phyloP scores from a whole-genome alignment of 2,113 vertebrate species.

The Gallinago media region DNA sequence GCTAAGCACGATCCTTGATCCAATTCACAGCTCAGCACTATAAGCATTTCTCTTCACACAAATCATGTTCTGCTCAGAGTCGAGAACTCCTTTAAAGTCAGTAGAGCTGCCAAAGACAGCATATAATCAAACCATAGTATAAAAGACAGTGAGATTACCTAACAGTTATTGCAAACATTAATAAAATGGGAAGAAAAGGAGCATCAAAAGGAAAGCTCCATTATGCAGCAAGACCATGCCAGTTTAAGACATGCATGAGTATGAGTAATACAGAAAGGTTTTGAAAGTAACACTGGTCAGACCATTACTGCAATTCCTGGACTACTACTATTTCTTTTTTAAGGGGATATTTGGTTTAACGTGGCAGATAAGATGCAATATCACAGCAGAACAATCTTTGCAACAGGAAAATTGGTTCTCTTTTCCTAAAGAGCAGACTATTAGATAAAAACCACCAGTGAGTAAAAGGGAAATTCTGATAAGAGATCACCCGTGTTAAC shows the following conservation, averaged over 20 bases:
- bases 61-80: neutral
- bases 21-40: neutral
- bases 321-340: neutral
- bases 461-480: neutral
- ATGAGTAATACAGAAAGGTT: neutral
- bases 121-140: neutral
- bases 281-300: neutral
- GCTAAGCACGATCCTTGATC: neutral
- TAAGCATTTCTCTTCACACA: neutral
- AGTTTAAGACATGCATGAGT: neutral
- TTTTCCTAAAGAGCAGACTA: neutral
- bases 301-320: neutral
- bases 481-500: neutral
- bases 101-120: neutral
- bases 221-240: neutral
- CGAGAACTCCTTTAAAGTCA: neutral
- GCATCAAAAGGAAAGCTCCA: neutral
- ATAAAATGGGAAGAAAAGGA: neutral
- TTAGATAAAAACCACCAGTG: neutral
- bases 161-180: neutral
- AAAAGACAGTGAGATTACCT: neutral
- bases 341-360: neutral
- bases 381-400: neutral
- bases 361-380: neutral
- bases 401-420: neutral